These are phyloP conservation scores for Synanthedon vespiformis DNA, from an alignment of 2,888 invertebrate genomes.

Conservation along the genomic window DNA sequence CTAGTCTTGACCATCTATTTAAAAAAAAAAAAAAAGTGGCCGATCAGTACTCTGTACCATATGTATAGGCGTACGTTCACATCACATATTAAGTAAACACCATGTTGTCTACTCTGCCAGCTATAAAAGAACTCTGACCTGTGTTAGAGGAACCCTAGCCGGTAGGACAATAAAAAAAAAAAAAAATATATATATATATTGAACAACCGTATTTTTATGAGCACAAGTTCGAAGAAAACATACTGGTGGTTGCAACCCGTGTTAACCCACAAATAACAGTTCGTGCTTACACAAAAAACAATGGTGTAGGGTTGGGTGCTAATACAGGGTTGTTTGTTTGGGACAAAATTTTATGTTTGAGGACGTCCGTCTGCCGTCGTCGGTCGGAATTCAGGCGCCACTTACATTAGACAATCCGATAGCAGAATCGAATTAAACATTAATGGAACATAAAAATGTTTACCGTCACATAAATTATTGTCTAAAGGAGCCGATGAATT, in stretches of 20 bases:
- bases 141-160: too few species aligned
- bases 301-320: conserved; percentile 35
- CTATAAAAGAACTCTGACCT: too few species aligned
- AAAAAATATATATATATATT: too few species aligned
- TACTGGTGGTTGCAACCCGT: conserved; percentile 4
- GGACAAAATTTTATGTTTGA: conserved; percentile 53
- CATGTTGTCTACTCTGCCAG: too few species aligned
- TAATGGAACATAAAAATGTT: conserved; percentile 65
- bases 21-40: too few species aligned
- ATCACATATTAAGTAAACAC: too few species aligned
- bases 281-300: conserved; percentile 59
- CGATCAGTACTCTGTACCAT: too few species aligned
- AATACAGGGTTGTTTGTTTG: conserved; percentile 56
- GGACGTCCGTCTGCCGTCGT: conserved; percentile 39
- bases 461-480: conserved; percentile 62
- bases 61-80: too few species aligned
- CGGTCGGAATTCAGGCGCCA: conserved; percentile 57
- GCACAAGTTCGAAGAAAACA: too few species aligned
- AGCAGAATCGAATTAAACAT: conserved; percentile 52
- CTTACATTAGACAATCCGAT: conserved; percentile 59
- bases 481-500: conserved; percentile 61
- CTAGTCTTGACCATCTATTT: too few species aligned
- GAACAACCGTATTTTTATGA: conserved; percentile 26
- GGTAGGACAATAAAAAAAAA: too few species aligned
- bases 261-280: conserved; percentile 47